These are phyloP conservation scores for Babyrousa celebensis DNA, from an alignment of 2,797 vertebrate species.

Conservation along the genomic window DNA sequence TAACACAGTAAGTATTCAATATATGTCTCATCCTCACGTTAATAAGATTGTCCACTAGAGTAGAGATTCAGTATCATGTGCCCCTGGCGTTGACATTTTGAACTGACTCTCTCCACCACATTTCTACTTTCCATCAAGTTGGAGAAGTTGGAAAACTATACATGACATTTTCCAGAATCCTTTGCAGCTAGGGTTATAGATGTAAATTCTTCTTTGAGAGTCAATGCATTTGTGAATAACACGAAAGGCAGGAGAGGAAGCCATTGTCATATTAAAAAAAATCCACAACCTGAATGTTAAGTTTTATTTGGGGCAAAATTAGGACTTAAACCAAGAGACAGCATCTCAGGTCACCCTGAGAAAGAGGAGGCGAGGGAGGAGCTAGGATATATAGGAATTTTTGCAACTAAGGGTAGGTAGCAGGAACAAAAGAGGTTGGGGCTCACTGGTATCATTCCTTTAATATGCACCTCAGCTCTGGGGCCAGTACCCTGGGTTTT, in stretches of 20 bases:
- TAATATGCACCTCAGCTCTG: too few relatives aligned
- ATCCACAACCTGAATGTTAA: too few relatives aligned
- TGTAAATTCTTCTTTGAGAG: background rate
- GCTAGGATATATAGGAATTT: too few relatives aligned
- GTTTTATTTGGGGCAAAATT: too few relatives aligned
- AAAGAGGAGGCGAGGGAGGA: too few relatives aligned
- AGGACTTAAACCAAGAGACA: too few relatives aligned
- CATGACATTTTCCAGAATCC: background rate
- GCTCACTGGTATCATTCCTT: too few relatives aligned
- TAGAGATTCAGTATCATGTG: background rate
- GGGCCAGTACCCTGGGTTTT: too few relatives aligned
- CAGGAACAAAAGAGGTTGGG: too few relatives aligned
- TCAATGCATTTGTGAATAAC: background rate
- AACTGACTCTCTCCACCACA: background rate
- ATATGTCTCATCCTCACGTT: background rate
- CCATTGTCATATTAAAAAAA: too few relatives aligned
- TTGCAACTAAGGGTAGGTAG: too few relatives aligned
- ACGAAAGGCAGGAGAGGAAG: background rate
- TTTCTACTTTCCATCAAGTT: background rate
- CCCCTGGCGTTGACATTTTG: background rate
- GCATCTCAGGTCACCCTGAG: too few relatives aligned
- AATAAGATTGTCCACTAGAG: background rate
- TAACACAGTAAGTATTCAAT: background rate
- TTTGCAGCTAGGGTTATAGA: background rate
- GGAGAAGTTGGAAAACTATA: background rate